Evolutionary conservation across 2,113 vertebrate genomes (phyloP).

Genomic region (Neotoma lepida): DNA sequence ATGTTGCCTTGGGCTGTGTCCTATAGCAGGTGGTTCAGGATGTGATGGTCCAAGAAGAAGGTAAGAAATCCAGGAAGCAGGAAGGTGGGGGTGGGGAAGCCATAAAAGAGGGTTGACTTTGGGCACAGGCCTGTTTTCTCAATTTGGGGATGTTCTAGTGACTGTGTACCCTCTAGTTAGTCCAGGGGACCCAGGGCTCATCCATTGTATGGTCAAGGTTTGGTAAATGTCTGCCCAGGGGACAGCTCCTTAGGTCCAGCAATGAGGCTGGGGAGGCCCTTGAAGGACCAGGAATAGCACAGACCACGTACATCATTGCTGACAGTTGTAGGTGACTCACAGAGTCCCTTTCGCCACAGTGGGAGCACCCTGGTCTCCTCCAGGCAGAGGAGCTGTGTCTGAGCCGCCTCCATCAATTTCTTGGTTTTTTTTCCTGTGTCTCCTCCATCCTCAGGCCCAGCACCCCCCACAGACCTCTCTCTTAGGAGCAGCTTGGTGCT

Average conservation of each 20-base stretch:
- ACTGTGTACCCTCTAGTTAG: not conserved
- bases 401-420: not conserved
- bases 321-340: not conserved
- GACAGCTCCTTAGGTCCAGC: fast-evolving
- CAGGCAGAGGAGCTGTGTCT: not conserved
- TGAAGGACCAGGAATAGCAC: not conserved
- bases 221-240: not conserved
- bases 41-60: fast-evolving
- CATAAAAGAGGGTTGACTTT: not conserved
- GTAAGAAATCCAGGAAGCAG: fast-evolving
- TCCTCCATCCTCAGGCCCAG: not conserved
- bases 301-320: fast-evolving
- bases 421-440: not conserved
- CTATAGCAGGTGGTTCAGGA: not conserved
- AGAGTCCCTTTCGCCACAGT: too few relatives aligned
- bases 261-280: fast-evolving
- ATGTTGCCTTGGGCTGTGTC: fast-evolving
- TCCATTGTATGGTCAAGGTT: not conserved
- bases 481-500: fast-evolving
- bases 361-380: not conserved
- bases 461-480: too few relatives aligned
- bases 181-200: fast-evolving
- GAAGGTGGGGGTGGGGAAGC: too few relatives aligned
- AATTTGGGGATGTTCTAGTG: not conserved
- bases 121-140: not conserved